Evolutionary conservation across 2,888 invertebrate genomes (phyloP), one percentile per base, ranked within the genome.

Genomic region (Tiphia femorata): DNA sequence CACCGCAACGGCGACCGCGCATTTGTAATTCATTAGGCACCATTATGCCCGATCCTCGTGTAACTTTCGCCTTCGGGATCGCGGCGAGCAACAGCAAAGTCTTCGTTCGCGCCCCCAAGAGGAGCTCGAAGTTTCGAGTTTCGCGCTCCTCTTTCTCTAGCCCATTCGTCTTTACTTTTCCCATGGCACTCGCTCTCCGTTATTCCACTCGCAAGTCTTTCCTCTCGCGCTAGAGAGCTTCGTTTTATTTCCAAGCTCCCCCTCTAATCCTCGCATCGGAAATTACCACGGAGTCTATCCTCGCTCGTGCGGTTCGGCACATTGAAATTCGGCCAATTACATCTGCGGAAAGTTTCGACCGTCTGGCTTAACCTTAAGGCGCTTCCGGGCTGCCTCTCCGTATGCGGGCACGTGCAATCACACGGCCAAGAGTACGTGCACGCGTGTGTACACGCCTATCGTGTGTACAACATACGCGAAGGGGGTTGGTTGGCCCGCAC

Each of bases 281-380:
- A 33, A n/a, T 33, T 33, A 33, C 3, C 12, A n/a, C n/a, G 6
- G 33, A 2, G n/a, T n/a, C n/a, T n/a, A n/a, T n/a, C n/a, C 73
- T 62, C 49, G 56, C 40, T 44, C 37, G 37, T 37, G 62, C 49
- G 64, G 59, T 61, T 51, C 21, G 37, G 48, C 57, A 58, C 58
- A 72, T 70, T 67, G 73, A 76, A 75, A 75, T 78, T 72, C 66
- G 57, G 60, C 65, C 72, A 76, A 79, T 78, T 79, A 76, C 56
- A 72, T 62, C 59, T 54, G 38, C 54, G 43, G 62, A 63, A 73
- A 70, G 70, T 76, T 72, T 62, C 37, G 35, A 49, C 8, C 29
- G 25, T 25, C 14, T 37, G 40, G 40, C 30, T 37, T 38, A 42
- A 40, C 43, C 30, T 33, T 40, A 46, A 40, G 47, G 33, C 37